These are phyloP conservation scores for Hyposoter didymator DNA, from an alignment of 2,888 invertebrate genomes.

Conservation along the genomic window DNA sequence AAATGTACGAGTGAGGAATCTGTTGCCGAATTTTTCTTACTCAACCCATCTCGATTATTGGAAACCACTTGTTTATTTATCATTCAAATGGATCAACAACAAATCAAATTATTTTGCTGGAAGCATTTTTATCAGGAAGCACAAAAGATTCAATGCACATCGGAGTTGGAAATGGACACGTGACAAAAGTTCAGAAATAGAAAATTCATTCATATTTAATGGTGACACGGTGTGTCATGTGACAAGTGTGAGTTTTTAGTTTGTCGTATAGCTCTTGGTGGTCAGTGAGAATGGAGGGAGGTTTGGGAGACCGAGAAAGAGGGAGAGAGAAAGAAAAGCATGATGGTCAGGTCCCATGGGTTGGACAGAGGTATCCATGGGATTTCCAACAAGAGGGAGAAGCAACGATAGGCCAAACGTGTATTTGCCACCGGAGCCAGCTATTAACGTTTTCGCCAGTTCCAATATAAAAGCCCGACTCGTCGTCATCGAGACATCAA, in stretches of 20 bases:
- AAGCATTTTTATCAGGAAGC: background rate
- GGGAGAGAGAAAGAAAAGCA: conserved; percentile 19
- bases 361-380: conserved; percentile 40
- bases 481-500: conserved; percentile 54
- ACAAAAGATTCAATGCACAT: background rate
- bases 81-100: background rate
- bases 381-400: conserved; percentile 63
- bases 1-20: background rate
- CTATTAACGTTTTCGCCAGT: conserved; percentile 61
- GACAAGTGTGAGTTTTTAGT: conserved; percentile 48
- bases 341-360: background rate
- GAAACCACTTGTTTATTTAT: background rate
- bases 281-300: conserved; percentile 29
- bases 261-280: conserved; percentile 51
- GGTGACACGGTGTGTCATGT: conserved; percentile 45
- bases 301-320: background rate
- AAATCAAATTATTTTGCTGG: background rate
- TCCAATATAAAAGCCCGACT: conserved; percentile 66
- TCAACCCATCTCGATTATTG: background rate
- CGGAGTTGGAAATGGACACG: background rate
- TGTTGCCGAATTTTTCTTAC: conserved; percentile 2
- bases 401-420: conserved; percentile 41
- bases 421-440: conserved; percentile 36
- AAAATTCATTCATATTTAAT: conserved; percentile 15
- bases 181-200: conserved; percentile 41